Evolutionary conservation across 2,797 vertebrate genomes (phyloP).

Genomic region (Hozukius guyotensis): DNA sequence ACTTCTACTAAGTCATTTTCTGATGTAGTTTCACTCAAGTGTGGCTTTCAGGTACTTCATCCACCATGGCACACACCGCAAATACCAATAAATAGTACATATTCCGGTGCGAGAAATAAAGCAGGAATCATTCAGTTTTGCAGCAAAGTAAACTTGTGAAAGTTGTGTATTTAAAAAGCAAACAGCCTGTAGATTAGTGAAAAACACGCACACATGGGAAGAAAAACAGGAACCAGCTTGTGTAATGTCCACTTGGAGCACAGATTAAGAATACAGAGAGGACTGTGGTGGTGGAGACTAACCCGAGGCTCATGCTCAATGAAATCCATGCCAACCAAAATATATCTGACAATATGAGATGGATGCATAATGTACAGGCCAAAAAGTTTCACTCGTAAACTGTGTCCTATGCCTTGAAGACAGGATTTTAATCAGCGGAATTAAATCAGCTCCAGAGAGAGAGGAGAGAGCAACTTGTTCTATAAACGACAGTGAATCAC

Average conservation of each 20-base stretch:
- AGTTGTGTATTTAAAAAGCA: background rate
- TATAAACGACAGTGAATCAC: background rate
- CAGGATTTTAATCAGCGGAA: constrained; percentile 9
- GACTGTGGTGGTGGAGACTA: background rate
- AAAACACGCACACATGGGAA: background rate
- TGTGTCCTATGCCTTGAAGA: background rate
- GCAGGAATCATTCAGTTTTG: background rate
- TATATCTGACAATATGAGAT: background rate
- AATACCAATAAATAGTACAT: background rate
- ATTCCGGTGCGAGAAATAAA: background rate
- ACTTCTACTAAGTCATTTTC: too few relatives aligned
- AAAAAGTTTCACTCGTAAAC: background rate
- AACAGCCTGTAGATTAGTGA: background rate
- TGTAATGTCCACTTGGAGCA: background rate
- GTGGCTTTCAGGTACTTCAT: too few relatives aligned
- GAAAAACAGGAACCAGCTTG: background rate
- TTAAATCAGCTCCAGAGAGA: constrained; percentile 19
- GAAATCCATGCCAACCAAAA: background rate
- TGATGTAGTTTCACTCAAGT: too few relatives aligned
- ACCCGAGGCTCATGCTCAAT: background rate
- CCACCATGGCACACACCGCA: background rate
- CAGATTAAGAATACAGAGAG: background rate
- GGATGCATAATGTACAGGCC: background rate
- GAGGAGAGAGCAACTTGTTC: background rate
- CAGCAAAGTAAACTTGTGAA: background rate